Evolutionary conservation across 2,113 vertebrate species (phyloP).

Genomic region (Semicossyphus pulcher): DNA sequence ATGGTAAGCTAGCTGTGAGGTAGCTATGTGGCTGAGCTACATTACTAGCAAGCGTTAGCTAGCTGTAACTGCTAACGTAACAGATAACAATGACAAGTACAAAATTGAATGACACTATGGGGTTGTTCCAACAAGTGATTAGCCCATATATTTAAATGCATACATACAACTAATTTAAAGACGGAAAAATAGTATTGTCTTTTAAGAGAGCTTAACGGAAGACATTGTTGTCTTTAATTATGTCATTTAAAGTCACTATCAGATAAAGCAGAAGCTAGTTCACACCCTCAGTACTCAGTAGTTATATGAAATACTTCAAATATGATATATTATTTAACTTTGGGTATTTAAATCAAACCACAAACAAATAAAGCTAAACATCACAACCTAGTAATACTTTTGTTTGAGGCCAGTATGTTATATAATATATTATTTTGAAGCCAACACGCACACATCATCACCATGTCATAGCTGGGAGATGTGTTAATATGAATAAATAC

Average conservation of each 20-base stretch:
- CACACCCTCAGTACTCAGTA: too few species aligned
- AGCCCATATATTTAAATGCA: background rate
- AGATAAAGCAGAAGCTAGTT: background rate
- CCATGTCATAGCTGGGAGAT: too few species aligned
- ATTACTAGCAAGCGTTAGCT: conserved; percentile 54
- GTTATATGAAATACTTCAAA: too few species aligned
- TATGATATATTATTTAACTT: too few species aligned
- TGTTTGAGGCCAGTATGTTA: too few species aligned
- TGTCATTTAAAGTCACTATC: conserved; percentile 2
- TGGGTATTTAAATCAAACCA: too few species aligned
- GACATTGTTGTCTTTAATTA: background rate
- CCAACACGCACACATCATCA: too few species aligned
- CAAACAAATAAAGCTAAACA: too few species aligned
- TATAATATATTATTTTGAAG: too few species aligned
- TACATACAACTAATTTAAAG: rapidly evolving
- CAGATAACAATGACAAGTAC: conserved; percentile 64
- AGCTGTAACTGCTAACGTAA: conserved; percentile 57
- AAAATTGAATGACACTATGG: background rate
- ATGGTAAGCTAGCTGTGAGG: conserved; percentile 15
- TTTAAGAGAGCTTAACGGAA: background rate
- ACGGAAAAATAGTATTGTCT: background rate
- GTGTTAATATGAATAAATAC: too few species aligned
- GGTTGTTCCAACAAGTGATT: background rate
- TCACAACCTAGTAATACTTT: too few species aligned
- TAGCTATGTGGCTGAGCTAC: conserved; percentile 43